Evolutionary conservation across 2,113 vertebrate species (phyloP), one percentile per base, ranked within the genome.

Genomic region (Acrocephalus arundinaceus): DNA sequence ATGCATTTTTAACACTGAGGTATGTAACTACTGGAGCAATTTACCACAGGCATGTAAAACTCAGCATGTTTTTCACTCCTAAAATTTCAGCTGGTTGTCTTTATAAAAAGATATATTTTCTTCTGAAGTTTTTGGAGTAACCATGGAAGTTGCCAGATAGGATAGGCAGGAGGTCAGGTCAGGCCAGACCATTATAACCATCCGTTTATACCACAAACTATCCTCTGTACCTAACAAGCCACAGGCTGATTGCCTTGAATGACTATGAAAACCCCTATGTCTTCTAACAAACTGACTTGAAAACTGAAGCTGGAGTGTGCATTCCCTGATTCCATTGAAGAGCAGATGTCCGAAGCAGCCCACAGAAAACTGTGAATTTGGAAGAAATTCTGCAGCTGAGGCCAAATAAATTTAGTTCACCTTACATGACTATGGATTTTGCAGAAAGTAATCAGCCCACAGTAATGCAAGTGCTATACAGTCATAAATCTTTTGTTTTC

Each of bases 41-140:
- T 95, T 73, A 89, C 87, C 78, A 74, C 51, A 88, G 88, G 48
- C 48, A 91, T 59, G 51, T n/a, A 85, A 88, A 90, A 80, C 39
- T 85, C 62, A 66, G 63, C 18, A 21, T 71, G 14, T 83, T 79
- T 85, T 89, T 39, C 35, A 74, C 39, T 88, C 5, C 37, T 71
- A 81, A 45, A 66, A 72, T 83, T 59, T 85, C 27, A 93, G 18
- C 35, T 67, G 43, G 2, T 48, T 76, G 31, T 59, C 59, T 70
- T 91, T 70, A 43, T 43, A 67, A 73, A 73, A 89, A 59, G 5
- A 20, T 55, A 20, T 55, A 73, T 66, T 87, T 68, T 90, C 72
- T 59, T 59, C 35, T 37, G 13, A 87, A 46, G 13, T 51, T 86
- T 89, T 74, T 51, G 13, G 14, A 14, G 18, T 67, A 79, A 79